These are phyloP conservation scores for Luehdorfia chinensis DNA, from an alignment of 1,140 invertebrate species.

Conservation along the genomic window DNA sequence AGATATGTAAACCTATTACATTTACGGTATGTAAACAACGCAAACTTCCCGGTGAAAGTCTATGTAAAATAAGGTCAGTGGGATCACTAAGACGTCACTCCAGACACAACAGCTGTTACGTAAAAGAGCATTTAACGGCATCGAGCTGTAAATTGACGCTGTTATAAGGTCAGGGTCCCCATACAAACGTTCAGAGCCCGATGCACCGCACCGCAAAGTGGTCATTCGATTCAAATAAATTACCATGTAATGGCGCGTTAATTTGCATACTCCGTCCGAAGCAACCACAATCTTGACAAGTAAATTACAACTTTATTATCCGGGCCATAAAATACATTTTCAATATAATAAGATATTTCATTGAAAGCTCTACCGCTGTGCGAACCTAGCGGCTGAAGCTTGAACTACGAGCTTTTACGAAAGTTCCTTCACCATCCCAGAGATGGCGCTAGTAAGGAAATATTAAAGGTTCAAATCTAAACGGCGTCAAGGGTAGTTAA, in stretches of 20 bases:
- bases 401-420: constrained; percentile 54
- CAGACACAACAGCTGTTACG: constrained; percentile 70
- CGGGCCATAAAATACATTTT: constrained; percentile 35
- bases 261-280: constrained; percentile 74
- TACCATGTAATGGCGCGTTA: constrained; percentile 76
- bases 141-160: constrained; percentile 74
- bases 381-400: constrained; percentile 36
- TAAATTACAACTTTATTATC: constrained; percentile 53
- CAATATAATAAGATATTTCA: constrained; percentile 38
- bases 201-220: constrained; percentile 76
- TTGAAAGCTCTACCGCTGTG: constrained; percentile 59
- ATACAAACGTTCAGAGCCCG: constrained; percentile 74
- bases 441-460: constrained; percentile 52
- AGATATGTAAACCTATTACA: too few relatives aligned
- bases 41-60: constrained; percentile 54
- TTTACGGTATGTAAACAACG: too few relatives aligned
- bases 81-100: constrained; percentile 51
- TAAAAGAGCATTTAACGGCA: constrained; percentile 70
- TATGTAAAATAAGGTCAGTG: constrained; percentile 51
- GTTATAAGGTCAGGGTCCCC: constrained; percentile 77
- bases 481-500: constrained; percentile 27
- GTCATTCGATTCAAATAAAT: constrained; percentile 79
- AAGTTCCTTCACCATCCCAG: constrained; percentile 57
- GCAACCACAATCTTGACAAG: constrained; percentile 35
- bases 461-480: constrained; percentile 28